Percentiles rank a stretch among this genome's conserved stretches.
phyloP scores from a whole-genome alignment of 2,888 invertebrate genomes.

The Coenonympha arcania region DNA sequence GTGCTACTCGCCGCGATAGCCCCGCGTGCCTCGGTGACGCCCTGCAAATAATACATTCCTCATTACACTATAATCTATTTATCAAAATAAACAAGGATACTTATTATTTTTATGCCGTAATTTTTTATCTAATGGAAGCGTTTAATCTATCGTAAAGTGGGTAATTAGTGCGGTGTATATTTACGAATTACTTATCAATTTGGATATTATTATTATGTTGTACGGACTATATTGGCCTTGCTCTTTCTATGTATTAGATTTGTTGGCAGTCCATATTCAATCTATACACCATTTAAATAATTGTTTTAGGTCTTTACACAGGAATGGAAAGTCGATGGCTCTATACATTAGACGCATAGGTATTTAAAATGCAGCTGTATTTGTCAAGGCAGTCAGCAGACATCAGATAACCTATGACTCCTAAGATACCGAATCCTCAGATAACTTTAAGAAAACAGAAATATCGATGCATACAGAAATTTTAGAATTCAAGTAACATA shows the following conservation, averaged over 20 bases:
- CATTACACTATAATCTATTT: conserved; percentile 24
- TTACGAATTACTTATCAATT: not conserved
- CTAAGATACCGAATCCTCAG: not conserved
- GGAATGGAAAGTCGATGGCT: no score
- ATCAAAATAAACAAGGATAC: conserved; percentile 20
- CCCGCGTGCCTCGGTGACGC: conserved; percentile 65
- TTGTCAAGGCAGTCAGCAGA: not conserved
- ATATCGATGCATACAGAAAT: no score
- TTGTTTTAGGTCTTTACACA: no score
- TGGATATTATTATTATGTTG: not conserved
- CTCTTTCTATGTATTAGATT: no score
- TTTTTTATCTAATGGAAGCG: conserved; percentile 10
- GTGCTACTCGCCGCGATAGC: conserved; percentile 47
- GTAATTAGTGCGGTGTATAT: not conserved
- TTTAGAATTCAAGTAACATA: not conserved
- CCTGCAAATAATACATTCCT: conserved; percentile 47
- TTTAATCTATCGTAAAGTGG: not conserved
- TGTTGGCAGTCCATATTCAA: no score
- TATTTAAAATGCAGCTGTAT: no score
- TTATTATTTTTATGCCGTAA: conserved; percentile 4
- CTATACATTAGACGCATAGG: no score
- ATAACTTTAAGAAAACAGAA: not conserved
- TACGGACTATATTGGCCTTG: not conserved
- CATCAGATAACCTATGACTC: not conserved
- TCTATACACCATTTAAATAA: no score